Conservation (phyloP, 1,140 invertebrate genomes). For the Halyomorpha halys region DNA sequence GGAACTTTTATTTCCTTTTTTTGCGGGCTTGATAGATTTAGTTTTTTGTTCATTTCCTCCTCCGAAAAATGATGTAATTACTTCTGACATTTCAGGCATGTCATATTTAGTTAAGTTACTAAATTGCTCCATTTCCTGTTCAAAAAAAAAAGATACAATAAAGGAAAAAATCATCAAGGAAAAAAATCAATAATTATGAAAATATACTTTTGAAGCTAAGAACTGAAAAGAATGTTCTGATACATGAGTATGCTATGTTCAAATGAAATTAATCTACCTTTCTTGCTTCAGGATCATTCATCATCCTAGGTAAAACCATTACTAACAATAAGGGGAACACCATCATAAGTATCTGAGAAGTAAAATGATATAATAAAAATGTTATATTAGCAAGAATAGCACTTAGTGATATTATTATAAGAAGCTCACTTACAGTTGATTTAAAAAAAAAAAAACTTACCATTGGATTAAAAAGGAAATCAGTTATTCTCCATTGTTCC, state of each 20-base stretch:
- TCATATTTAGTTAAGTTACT: constrained; percentile 70
- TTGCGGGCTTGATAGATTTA: constrained; percentile 51
- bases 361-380: constrained; percentile 17
- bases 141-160: constrained; percentile 27
- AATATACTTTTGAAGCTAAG: no score
- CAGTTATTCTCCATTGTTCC: constrained; percentile 90
- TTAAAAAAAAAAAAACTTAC: constrained; percentile 36
- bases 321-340: constrained; percentile 81
- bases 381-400: background rate
- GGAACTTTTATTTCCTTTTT: constrained; percentile 46
- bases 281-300: constrained; percentile 92
- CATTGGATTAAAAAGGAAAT: constrained; percentile 95
- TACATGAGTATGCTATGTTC: no score
- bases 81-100: constrained; percentile 84
- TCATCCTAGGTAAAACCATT: constrained; percentile 88
- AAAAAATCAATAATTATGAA: no score
- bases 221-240: no score
- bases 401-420: no score
- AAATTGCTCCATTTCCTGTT: constrained; percentile 77
- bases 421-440: background rate
- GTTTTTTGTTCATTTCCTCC: constrained; percentile 50
- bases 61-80: constrained; percentile 69
- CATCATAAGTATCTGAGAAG: constrained; percentile 79
- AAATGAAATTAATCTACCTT: constrained; percentile 42
- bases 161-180: background rate